These are phyloP conservation scores for Bursaphelenchus okinawaensis DNA, from an alignment of 2,888 invertebrate species.

Conservation along the genomic window DNA sequence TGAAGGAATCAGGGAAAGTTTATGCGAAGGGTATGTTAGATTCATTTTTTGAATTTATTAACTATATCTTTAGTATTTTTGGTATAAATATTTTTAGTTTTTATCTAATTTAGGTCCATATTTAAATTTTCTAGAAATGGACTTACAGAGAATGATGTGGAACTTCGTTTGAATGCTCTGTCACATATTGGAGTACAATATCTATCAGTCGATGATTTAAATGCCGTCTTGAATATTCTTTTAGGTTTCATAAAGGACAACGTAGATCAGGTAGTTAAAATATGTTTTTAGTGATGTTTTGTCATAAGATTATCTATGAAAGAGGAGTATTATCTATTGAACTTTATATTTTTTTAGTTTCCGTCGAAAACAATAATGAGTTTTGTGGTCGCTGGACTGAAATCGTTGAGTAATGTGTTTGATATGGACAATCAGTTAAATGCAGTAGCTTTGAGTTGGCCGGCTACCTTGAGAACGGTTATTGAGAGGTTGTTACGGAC, in stretches of 20 bases:
- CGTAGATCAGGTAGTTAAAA: background rate
- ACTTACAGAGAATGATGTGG: background rate
- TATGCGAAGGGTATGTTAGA: background rate
- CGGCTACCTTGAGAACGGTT: conserved; percentile 4
- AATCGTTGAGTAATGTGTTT: background rate
- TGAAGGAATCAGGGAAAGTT: background rate
- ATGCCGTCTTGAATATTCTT: background rate
- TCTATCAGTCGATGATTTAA: conserved; percentile 13
- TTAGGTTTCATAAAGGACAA: conserved; percentile 1
- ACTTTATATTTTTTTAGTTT: background rate
- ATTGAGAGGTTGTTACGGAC: conserved; percentile 5
- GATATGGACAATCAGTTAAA: background rate
- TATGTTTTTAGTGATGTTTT: too few relatives aligned
- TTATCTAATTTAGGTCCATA: too few relatives aligned
- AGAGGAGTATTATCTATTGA: too few relatives aligned
- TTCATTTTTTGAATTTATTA: background rate
- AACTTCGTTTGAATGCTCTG: background rate
- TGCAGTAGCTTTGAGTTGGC: conserved; percentile 7
- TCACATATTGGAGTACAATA: background rate
- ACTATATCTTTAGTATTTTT: too few relatives aligned
- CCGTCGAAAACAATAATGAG: background rate
- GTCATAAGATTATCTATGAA: too few relatives aligned
- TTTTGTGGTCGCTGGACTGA: background rate
- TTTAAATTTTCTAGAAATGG: background rate
- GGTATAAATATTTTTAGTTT: too few relatives aligned